Conservation (phyloP, 2,797 vertebrate genomes). For the Naso thynnoides region DNA sequence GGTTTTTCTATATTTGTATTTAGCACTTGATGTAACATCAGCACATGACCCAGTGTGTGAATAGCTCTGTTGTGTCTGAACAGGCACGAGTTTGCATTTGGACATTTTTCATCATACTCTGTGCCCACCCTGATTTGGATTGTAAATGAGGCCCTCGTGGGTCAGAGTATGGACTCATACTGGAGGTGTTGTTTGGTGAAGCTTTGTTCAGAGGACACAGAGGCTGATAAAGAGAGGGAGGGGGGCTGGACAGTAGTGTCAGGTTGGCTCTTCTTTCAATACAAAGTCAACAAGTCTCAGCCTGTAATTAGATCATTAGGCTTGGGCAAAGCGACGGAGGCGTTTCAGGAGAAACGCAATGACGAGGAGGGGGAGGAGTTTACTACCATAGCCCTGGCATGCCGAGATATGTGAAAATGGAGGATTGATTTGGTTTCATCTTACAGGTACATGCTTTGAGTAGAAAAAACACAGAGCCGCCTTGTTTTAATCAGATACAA, state of each 20-base stretch:
- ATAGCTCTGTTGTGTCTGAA: slow-evolving; percentile 64
- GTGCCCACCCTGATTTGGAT: slow-evolving; percentile 82
- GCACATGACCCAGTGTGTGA: slow-evolving; percentile 42
- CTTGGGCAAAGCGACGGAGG: slow-evolving; percentile 65
- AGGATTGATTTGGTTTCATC: slow-evolving; percentile 49
- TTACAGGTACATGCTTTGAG: slow-evolving; percentile 35
- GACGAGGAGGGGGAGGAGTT: slow-evolving; percentile 49
- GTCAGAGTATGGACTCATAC: slow-evolving; percentile 43
- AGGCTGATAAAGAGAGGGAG: slow-evolving; percentile 32
- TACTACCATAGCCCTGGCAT: slow-evolving; percentile 57
- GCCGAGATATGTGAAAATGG: slow-evolving; percentile 61
- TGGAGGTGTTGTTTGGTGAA: slow-evolving; percentile 45
- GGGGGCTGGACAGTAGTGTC: slow-evolving; percentile 65
- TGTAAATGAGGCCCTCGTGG: slow-evolving; percentile 82
- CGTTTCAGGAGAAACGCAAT: slow-evolving; percentile 51
- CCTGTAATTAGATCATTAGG: slow-evolving; percentile 86
- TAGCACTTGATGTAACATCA: slow-evolving; percentile 26
- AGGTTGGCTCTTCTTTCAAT: slow-evolving; percentile 71
- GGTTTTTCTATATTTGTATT: slow-evolving; percentile 10
- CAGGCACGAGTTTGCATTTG: slow-evolving; percentile 72
- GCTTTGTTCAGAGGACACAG: slow-evolving; percentile 36
- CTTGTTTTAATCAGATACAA: slow-evolving; percentile 7
- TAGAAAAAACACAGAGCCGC: slow-evolving; percentile 11
- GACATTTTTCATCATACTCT: slow-evolving; percentile 56
- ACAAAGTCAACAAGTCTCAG: slow-evolving; percentile 81